A percentile compares a stretch with the other conserved stretches of the same genome.
phyloP scores from a whole-genome alignment of 2,113 vertebrate species.

The Polypterus bichir region DNA sequence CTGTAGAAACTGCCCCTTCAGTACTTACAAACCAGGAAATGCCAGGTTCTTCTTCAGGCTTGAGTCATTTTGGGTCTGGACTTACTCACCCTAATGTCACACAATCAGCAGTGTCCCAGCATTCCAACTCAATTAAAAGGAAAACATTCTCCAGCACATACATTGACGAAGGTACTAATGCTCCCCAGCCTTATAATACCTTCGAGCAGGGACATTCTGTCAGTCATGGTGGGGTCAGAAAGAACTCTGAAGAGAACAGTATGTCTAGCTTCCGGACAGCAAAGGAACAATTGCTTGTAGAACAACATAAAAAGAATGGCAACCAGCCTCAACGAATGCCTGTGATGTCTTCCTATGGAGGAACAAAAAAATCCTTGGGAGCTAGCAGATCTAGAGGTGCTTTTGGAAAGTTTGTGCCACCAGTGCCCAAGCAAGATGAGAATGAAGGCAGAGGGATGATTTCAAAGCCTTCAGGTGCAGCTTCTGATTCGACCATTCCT shows the following conservation, averaged over 20 bases:
- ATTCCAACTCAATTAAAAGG: slow-evolving; percentile 29
- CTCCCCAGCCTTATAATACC: slow-evolving; percentile 20
- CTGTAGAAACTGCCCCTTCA: slow-evolving; percentile 17
- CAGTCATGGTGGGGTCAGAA: slow-evolving; percentile 6
- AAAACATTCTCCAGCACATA: slow-evolving; percentile 26
- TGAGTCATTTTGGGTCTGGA: background rate
- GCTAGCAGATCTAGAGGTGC: slow-evolving; percentile 71
- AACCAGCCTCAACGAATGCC: slow-evolving; percentile 40
- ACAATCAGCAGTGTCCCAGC: slow-evolving; percentile 15
- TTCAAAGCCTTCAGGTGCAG: slow-evolving; percentile 3
- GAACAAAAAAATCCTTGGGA: slow-evolving; percentile 76
- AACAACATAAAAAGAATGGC: slow-evolving; percentile 70
- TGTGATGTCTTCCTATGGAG: slow-evolving; percentile 25
- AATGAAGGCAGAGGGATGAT: slow-evolving; percentile 28
- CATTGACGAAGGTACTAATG: slow-evolving; percentile 23
- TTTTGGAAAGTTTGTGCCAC: slow-evolving; percentile 79
- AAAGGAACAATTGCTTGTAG: slow-evolving; percentile 68
- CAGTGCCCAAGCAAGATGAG: slow-evolving; percentile 62
- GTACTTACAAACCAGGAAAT: slow-evolving; percentile 32
- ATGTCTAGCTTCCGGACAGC: slow-evolving; percentile 68
- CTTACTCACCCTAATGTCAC: slow-evolving; percentile 15
- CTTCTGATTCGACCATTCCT: slow-evolving; percentile 27
- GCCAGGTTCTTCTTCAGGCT: slow-evolving; percentile 17
- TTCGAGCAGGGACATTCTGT: slow-evolving; percentile 13
- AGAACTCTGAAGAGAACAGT: slow-evolving; percentile 33